A percentile compares a stretch with the other conserved stretches of the same genome.
Evolutionary conservation across 2,888 invertebrate species (phyloP).

Genomic region (Thymelicus acteon): DNA sequence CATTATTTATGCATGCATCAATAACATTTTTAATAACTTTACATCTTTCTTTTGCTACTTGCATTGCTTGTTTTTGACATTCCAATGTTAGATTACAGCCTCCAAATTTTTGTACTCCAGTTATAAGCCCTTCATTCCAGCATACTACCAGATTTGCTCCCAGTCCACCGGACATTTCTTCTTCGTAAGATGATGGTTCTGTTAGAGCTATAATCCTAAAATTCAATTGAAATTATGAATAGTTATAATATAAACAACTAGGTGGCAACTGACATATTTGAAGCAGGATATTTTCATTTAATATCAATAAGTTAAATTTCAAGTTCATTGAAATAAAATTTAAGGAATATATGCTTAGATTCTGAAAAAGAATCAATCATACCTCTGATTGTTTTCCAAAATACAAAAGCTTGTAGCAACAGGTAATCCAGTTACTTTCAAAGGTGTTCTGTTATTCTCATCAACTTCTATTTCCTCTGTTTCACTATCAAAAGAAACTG

Average conservation of each 20-base stretch:
- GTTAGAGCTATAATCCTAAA: conserved; percentile 87
- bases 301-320: no score
- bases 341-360: background rate
- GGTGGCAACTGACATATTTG: no score
- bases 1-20: conserved; percentile 63
- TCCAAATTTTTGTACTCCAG: conserved; percentile 91
- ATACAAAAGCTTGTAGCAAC: conserved; percentile 90
- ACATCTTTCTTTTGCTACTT: conserved; percentile 85
- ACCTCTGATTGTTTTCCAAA: conserved; percentile 87
- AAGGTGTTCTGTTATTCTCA: conserved; percentile 74
- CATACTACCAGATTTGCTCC: conserved; percentile 87
- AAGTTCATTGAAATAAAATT: no score
- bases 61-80: conserved; percentile 84
- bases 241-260: no score
- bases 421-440: conserved; percentile 86
- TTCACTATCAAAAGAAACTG: conserved; percentile 87
- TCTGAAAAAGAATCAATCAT: conserved; percentile 18
- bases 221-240: conserved; percentile 45
- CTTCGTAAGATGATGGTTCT: conserved; percentile 95
- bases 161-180: conserved; percentile 88
- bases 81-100: conserved; percentile 86
- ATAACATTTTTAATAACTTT: conserved; percentile 77
- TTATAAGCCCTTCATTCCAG: conserved; percentile 86
- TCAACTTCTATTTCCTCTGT: conserved; percentile 88
- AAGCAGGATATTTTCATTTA: no score